A percentile compares a stretch with the other conserved stretches of the same genome.
These are phyloP conservation scores for Apteryx owenii DNA, from an alignment of 2,113 vertebrate genomes.

Conservation along the genomic window DNA sequence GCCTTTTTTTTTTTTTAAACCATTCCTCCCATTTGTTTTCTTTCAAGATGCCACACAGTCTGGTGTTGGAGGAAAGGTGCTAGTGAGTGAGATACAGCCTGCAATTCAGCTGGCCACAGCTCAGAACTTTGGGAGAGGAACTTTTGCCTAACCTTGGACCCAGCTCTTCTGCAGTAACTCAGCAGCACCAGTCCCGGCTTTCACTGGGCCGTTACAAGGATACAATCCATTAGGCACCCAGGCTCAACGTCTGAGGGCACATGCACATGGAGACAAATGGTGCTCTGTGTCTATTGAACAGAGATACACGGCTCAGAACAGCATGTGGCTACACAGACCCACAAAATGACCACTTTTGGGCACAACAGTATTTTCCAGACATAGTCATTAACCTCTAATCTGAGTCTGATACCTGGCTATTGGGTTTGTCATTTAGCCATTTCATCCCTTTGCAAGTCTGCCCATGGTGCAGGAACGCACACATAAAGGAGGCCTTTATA, in stretches of 20 bases:
- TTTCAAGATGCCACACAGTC: background rate
- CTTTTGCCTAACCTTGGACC: background rate
- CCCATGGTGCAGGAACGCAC: fast-evolving
- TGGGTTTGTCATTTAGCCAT: background rate
- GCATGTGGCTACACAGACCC: background rate
- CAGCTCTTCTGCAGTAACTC: fast-evolving
- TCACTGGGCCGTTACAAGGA: background rate
- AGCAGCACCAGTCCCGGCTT: background rate
- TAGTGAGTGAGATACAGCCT: background rate
- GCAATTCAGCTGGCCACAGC: background rate
- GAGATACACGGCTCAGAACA: too few relatives aligned
- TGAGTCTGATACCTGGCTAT: background rate
- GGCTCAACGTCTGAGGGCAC: background rate
- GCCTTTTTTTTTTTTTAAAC: background rate
- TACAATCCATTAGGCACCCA: fast-evolving
- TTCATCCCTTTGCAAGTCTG: background rate
- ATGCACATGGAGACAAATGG: fast-evolving
- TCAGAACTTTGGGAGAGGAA: background rate
- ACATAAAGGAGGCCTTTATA: background rate
- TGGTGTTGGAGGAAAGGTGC: background rate
- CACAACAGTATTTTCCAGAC: background rate
- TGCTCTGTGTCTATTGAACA: fast-evolving
- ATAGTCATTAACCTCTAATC: background rate
- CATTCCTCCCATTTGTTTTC: background rate
- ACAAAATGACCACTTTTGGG: fast-evolving